Evolutionary conservation across 2,888 invertebrate genomes (phyloP).

Genomic region (Malthinus flaveolus): DNA sequence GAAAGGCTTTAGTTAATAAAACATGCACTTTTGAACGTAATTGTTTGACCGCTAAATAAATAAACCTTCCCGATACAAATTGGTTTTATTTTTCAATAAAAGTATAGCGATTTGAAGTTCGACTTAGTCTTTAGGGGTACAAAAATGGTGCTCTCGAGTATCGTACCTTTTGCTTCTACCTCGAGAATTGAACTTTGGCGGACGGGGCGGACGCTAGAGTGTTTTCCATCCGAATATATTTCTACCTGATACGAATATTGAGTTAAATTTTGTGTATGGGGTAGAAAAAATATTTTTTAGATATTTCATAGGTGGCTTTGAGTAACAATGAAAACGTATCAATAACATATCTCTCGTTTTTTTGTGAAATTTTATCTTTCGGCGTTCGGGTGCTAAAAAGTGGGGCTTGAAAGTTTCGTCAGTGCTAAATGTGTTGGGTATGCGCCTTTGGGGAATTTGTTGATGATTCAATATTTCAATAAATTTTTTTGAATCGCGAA

Average conservation of each 20-base stretch:
- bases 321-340: background rate
- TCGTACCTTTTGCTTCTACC: slow-evolving; percentile 27
- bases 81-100: slow-evolving; percentile 33
- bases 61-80: background rate
- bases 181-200: slow-evolving; percentile 19
- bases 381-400: background rate
- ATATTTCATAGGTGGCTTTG: too few species aligned
- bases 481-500: too few species aligned
- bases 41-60: background rate
- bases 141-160: slow-evolving; percentile 29
- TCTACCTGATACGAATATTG: slow-evolving; percentile 5
- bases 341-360: too few species aligned
- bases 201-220: slow-evolving; percentile 28
- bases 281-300: background rate
- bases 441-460: background rate
- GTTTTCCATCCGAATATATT: slow-evolving; percentile 30
- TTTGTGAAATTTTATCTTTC: background rate
- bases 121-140: slow-evolving; percentile 23
- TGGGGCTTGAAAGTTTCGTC: background rate
- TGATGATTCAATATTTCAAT: slow-evolving; percentile 1
- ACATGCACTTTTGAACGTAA: too few species aligned
- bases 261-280: background rate
- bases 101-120: slow-evolving; percentile 30
- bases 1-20: too few species aligned
- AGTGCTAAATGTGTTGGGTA: background rate